phyloP scores from a whole-genome alignment of 2,888 invertebrate species.

The Drosophila falleni region DNA sequence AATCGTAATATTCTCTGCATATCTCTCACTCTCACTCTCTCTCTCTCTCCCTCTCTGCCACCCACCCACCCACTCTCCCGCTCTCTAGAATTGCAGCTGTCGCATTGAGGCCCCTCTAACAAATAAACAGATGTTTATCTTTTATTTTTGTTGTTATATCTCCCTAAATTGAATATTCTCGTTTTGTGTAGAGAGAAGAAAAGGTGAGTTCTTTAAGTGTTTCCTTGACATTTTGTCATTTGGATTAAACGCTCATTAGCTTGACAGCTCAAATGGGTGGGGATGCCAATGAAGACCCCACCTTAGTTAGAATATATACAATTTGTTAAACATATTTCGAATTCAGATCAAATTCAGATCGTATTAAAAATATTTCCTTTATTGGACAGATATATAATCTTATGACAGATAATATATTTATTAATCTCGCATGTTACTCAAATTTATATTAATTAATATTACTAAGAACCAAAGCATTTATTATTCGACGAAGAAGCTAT shows the following conservation, averaged over 20 bases:
- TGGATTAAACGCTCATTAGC: slow-evolving; percentile 73
- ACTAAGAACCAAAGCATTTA: too few relatives aligned
- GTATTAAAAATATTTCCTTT: not conserved
- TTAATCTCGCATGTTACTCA: too few relatives aligned
- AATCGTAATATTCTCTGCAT: slow-evolving; percentile 16
- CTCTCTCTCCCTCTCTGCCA: slow-evolving; percentile 5
- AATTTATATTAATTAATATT: too few relatives aligned
- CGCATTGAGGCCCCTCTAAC: slow-evolving; percentile 18
- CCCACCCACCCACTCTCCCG: not conserved
- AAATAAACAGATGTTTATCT: slow-evolving; percentile 65
- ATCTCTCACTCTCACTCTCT: not conserved
- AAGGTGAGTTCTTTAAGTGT: slow-evolving; percentile 53
- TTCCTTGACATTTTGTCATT: slow-evolving; percentile 70
- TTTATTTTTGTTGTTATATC: slow-evolving; percentile 51
- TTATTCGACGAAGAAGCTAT: too few relatives aligned
- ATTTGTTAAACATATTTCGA: slow-evolving; percentile 4
- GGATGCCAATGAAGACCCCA: slow-evolving; percentile 27
- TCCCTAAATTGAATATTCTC: slow-evolving; percentile 17
- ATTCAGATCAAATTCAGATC: not conserved
- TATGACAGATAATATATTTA: too few relatives aligned
- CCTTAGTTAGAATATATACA: slow-evolving; percentile 1
- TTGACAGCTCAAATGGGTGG: slow-evolving; percentile 42
- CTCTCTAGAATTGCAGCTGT: slow-evolving; percentile 35
- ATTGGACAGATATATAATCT: not conserved
- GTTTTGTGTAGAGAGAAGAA: not conserved